Evolutionary conservation across 1,140 invertebrate species (phyloP).

Genomic region (Mylabris phalerata): DNA sequence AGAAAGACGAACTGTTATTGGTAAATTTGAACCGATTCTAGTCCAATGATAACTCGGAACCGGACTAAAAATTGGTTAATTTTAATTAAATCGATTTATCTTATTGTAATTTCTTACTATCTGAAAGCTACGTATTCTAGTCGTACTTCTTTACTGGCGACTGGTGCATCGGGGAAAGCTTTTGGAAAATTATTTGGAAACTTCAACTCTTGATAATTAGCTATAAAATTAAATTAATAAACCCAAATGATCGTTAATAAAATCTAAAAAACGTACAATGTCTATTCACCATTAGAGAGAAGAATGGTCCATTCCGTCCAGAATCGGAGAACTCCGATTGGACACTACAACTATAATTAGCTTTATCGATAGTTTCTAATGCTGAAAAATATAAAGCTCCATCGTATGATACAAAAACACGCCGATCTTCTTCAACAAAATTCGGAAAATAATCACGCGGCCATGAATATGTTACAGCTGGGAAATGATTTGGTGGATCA

Average conservation of each 20-base stretch:
- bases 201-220: slow-evolving; percentile 82
- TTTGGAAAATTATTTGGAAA: slow-evolving; percentile 94
- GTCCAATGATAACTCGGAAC: slow-evolving; percentile 93
- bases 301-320: slow-evolving; percentile 85
- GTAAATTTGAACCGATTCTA: slow-evolving; percentile 63
- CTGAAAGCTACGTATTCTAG: slow-evolving; percentile 94
- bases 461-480: slow-evolving; percentile 83
- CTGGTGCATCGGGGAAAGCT: slow-evolving; percentile 83
- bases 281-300: slow-evolving; percentile 74
- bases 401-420: slow-evolving; percentile 89
- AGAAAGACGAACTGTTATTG: slow-evolving; percentile 58
- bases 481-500: slow-evolving; percentile 87
- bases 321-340: slow-evolving; percentile 77
- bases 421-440: slow-evolving; percentile 86
- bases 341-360: slow-evolving; percentile 89
- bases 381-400: slow-evolving; percentile 92
- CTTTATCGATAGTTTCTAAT: slow-evolving; percentile 83
- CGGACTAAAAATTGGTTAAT: slow-evolving; percentile 50
- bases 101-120: slow-evolving; percentile 56
- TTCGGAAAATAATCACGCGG: slow-evolving; percentile 81
- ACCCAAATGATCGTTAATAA: background rate
- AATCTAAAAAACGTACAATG: slow-evolving; percentile 57
- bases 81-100: slow-evolving; percentile 3
- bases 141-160: slow-evolving; percentile 81
- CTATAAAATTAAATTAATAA: slow-evolving; percentile 41